Conservation (phyloP, 2,797 vertebrate genomes). For the Cirrhinus mrigala region DNA sequence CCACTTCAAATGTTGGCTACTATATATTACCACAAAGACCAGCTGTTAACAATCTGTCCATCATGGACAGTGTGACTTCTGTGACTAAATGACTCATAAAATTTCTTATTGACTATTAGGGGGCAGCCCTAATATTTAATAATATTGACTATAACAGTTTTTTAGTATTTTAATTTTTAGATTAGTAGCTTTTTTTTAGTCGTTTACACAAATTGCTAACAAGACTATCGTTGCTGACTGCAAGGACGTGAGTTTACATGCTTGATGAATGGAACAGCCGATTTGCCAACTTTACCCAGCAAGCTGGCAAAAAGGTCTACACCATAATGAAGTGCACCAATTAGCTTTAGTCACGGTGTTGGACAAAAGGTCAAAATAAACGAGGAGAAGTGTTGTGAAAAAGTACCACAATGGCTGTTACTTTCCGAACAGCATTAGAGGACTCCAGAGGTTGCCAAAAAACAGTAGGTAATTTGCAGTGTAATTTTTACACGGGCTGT, state of each 20-base stretch:
- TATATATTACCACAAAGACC: too few relatives aligned
- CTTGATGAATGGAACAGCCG: not conserved
- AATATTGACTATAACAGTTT: too few relatives aligned
- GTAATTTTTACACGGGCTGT: not conserved
- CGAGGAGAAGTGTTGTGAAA: constrained; percentile 5
- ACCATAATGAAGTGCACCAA: constrained; percentile 19
- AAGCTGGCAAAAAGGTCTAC: not conserved
- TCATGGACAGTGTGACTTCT: too few relatives aligned
- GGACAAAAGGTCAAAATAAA: constrained; percentile 42
- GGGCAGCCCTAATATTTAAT: too few relatives aligned
- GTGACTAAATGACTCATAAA: too few relatives aligned
- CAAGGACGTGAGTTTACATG: not conserved
- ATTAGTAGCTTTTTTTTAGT: too few relatives aligned
- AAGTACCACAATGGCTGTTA: not conserved
- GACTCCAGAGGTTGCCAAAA: constrained; percentile 9
- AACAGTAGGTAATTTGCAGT: constrained; percentile 2
- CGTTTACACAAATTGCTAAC: not conserved
- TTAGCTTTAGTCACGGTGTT: constrained; percentile 13
- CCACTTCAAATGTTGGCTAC: too few relatives aligned
- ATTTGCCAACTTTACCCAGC: not conserved
- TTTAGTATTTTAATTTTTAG: too few relatives aligned
- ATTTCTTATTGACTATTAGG: too few relatives aligned
- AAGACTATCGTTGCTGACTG: not conserved
- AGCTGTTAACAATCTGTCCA: too few relatives aligned
- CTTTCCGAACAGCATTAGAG: not conserved